phyloP scores from a whole-genome alignment of 2,797 vertebrate genomes.

The Sciurus carolinensis region DNA sequence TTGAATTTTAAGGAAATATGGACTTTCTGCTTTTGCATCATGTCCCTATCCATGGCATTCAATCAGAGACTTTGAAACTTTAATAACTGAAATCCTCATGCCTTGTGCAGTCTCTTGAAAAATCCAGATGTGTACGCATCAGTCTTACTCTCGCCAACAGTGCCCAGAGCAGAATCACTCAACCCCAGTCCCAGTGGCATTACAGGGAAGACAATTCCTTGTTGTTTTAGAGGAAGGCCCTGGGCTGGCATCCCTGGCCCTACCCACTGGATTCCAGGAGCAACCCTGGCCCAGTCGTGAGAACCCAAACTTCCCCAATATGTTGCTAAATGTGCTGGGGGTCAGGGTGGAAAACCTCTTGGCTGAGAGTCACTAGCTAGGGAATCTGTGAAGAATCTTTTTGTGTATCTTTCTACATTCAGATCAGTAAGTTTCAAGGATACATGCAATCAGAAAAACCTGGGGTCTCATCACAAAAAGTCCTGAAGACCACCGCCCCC shows the following conservation, averaged over 20 bases:
- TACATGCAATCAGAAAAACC: background rate
- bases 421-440: background rate
- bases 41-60: background rate
- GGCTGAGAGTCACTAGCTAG: background rate
- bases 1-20: background rate
- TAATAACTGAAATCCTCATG: background rate
- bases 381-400: background rate
- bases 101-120: background rate
- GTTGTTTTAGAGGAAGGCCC: background rate
- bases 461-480: background rate
- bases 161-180: background rate
- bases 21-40: background rate
- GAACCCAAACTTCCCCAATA: background rate
- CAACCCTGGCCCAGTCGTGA: background rate
- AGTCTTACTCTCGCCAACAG: background rate
- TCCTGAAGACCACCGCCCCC: background rate
- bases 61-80: background rate
- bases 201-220: background rate
- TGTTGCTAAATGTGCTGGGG: background rate
- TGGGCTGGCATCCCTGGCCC: background rate
- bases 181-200: rapidly evolving
- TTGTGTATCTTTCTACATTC: background rate
- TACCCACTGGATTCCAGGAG: background rate
- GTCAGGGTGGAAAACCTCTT: background rate
- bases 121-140: background rate